These are phyloP conservation scores for Phodopus roborovskii DNA, from an alignment of 2,113 vertebrate genomes.

Conservation along the genomic window DNA sequence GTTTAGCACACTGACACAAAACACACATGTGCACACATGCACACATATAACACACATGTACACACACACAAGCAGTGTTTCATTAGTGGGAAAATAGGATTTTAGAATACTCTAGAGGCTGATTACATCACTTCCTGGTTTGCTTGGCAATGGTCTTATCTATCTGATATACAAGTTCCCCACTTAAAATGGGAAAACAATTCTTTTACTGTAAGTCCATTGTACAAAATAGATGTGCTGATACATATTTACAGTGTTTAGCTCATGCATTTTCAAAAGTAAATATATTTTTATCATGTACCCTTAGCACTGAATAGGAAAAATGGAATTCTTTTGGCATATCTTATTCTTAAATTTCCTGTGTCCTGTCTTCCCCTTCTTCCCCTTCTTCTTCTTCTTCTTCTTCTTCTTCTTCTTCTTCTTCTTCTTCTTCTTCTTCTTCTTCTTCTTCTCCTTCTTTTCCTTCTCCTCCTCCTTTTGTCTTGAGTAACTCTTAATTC, in stretches of 20 bases:
- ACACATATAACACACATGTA: neutral
- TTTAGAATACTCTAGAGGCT: neutral
- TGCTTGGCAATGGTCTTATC: neutral
- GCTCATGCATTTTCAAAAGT: neutral
- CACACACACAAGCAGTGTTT: neutral
- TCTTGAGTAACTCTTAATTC: neutral
- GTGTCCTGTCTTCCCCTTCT: too few species aligned
- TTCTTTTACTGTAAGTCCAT: neutral
- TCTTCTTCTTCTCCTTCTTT: too few species aligned
- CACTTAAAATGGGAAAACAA: conserved; percentile 19
- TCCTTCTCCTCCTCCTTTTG: neutral
- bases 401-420: too few species aligned
- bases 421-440: too few species aligned
- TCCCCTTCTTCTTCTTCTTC: too few species aligned
- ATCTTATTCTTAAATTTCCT: neutral
- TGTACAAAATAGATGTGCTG: neutral
- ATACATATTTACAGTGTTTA: conserved; percentile 42
- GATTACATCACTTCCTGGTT: neutral
- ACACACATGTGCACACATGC: neutral
- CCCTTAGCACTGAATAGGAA: conserved; percentile 30
- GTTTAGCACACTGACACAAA: neutral
- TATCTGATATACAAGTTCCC: conserved; percentile 1
- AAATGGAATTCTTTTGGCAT: neutral
- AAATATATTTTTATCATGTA: neutral
- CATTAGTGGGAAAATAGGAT: neutral